A percentile compares a stretch with the other conserved stretches of the same genome.
phyloP scores from a whole-genome alignment of 1,140 invertebrate genomes.

The Hypothenemus hampei region DNA sequence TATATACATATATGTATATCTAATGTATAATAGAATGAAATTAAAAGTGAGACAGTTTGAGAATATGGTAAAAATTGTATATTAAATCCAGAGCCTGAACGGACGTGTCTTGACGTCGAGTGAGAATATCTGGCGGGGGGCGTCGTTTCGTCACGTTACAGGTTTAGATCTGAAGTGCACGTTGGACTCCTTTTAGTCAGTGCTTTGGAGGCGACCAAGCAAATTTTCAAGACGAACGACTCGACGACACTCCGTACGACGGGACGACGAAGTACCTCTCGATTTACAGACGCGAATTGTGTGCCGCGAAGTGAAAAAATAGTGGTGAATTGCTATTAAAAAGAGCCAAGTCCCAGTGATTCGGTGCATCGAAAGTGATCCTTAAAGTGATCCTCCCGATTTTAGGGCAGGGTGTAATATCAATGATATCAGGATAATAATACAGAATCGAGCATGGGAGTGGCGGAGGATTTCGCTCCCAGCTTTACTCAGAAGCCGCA shows the following conservation, averaged over 20 bases:
- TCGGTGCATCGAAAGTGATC: too few relatives aligned
- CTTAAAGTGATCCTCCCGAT: conserved; percentile 55
- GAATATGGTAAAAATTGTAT: too few relatives aligned
- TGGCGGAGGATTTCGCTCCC: conserved; percentile 90
- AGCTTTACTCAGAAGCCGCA: conserved; percentile 96
- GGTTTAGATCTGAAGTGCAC: conserved; percentile 41
- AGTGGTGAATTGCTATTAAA: too few relatives aligned
- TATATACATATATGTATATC: too few relatives aligned
- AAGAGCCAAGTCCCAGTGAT: too few relatives aligned
- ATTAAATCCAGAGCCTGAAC: conserved; percentile 13
- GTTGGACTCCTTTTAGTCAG: conserved; percentile 43
- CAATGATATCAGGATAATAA: conserved; percentile 40
- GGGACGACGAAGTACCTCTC: conserved; percentile 41
- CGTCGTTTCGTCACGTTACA: conserved; percentile 34
- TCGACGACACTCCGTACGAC: conserved; percentile 43
- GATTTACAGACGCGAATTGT: conserved; percentile 33
- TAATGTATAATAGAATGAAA: too few relatives aligned
- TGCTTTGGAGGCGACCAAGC: conserved; percentile 45
- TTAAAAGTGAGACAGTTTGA: too few relatives aligned
- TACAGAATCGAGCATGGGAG: conserved; percentile 58
- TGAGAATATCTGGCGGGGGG: conserved; percentile 28
- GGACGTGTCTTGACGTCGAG: background rate
- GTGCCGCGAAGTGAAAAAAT: conserved; percentile 35
- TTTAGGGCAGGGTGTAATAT: conserved; percentile 38
- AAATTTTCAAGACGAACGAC: conserved; percentile 46